phyloP scores from a whole-genome alignment of 2,113 vertebrate species.

The human (Homo sapiens) region DNA sequence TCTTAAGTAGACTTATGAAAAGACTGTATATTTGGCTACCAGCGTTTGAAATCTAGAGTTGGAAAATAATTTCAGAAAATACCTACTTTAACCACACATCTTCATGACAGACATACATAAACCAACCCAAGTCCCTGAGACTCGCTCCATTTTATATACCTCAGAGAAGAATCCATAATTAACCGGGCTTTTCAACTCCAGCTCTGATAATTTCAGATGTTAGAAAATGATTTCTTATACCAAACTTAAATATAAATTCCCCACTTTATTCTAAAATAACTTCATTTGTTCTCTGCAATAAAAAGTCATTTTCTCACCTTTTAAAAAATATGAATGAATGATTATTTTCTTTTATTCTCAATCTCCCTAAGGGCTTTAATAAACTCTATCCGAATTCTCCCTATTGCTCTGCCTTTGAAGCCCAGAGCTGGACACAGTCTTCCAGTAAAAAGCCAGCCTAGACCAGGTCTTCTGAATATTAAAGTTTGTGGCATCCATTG shows the following conservation, averaged over 20 bases:
- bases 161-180: conserved; percentile 8
- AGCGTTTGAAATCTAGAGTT: neutral
- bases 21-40: neutral
- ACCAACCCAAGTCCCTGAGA: neutral
- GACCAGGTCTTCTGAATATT: conserved; percentile 48
- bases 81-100: neutral
- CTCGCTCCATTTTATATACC: neutral
- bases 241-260: neutral
- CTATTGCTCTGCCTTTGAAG: neutral
- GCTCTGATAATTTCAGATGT: neutral
- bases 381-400: neutral
- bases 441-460: conserved; percentile 29
- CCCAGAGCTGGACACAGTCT: neutral
- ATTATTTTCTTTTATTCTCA: neutral
- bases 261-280: conserved; percentile 5
- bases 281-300: neutral
- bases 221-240: conserved; percentile 2
- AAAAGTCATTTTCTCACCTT: neutral
- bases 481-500: conserved; percentile 41
- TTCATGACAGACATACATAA: neutral
- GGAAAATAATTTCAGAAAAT: conserved; percentile 11
- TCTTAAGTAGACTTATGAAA: neutral
- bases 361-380: neutral
- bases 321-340: neutral
- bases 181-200: neutral